Base-by-base conservation (phyloP, 2,888 invertebrate species). In the Cataglyphis rosenhaueri region DNA sequence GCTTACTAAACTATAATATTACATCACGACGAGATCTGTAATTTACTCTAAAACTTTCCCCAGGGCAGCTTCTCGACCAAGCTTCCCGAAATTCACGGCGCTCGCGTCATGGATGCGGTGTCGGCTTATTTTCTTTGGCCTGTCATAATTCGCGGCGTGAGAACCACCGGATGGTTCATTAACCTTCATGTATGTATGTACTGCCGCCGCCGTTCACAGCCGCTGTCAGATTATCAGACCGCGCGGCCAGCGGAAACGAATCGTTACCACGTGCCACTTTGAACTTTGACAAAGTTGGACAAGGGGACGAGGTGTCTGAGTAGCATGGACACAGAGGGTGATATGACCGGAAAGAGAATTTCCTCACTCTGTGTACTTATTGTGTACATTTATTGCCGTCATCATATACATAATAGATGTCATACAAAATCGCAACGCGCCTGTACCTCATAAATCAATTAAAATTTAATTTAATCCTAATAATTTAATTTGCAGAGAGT, bases 261-360 rank as follows among this genome's bases (percentile, higher is more conserved):
- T 89, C 85, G 87, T 89, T 89, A 89, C 85, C 89, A 88, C 88
- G 89, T 89, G 89, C 89, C 88, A 86, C 88, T 89, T 89, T 89
- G 87, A 87, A 85, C 89, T 89, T 86, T 83, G 79, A 85, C 85
- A 81, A 88, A 86, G 82, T 85, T 88, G 41, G 79, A 21, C 83
- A 78, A 81, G 74, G 84, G 78, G 62, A 64, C 35, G 62, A 71
- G 82, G 81, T 68, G 85, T 65, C 62, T 66, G 75, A 25, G 66
- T 35, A 70, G 57, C 71, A 76, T 35, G 59, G 57, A 62, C 18
- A 68, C 73, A 78, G 59, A 83, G 79, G 66, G 68, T 61, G 57
- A 52, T 68, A 71, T 32, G 68, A 81, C 73, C 66, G 78, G 78
- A 79, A 79, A 79, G 78, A 70, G 78, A 79, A 79, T 79, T 79